These are phyloP conservation scores for Bryconaethiops microstoma DNA, from an alignment of 2,797 vertebrate species.

Conservation along the genomic window DNA sequence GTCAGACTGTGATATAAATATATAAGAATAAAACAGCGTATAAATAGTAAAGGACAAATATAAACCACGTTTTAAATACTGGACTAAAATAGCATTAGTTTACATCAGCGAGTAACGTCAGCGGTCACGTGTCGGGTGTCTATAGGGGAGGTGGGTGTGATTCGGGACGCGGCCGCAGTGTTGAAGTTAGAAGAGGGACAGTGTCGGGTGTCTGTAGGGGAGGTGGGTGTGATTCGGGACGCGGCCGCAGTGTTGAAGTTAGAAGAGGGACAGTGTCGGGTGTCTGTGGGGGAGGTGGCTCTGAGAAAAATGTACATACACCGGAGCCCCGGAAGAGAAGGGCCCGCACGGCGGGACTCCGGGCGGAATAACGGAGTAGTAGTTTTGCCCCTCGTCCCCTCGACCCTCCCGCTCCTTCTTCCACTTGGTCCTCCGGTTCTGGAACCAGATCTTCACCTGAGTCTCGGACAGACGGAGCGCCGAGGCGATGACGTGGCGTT, in stretches of 20 bases:
- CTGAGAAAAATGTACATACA: conserved; percentile 42
- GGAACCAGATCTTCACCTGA: conserved; percentile 85
- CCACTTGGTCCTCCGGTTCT: conserved; percentile 83
- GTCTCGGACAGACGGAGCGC: conserved; percentile 75
- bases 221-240: no score
- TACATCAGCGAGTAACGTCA: no score
- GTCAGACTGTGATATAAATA: conserved; percentile 48
- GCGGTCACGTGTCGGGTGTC: no score
- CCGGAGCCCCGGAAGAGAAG: conserved; percentile 38
- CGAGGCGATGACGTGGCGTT: conserved; percentile 73
- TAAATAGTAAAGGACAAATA: conserved; percentile 27
- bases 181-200: conserved; percentile 37
- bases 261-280: conserved; percentile 34
- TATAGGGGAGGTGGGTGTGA: no score
- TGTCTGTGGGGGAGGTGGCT: no score
- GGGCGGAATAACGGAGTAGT: conserved; percentile 5
- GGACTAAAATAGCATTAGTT: not conserved
- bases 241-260: not conserved
- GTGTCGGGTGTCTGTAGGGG: not conserved
- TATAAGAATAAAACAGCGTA: conserved; percentile 31
- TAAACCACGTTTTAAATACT: conserved; percentile 22
- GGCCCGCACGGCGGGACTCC: conserved; percentile 16
- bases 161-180: no score
- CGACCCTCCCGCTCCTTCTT: conserved; percentile 74
- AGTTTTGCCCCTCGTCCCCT: conserved; percentile 52